Base-by-base conservation (phyloP, 2,797 vertebrate species). In the Gobionotothen gibberifrons region DNA sequence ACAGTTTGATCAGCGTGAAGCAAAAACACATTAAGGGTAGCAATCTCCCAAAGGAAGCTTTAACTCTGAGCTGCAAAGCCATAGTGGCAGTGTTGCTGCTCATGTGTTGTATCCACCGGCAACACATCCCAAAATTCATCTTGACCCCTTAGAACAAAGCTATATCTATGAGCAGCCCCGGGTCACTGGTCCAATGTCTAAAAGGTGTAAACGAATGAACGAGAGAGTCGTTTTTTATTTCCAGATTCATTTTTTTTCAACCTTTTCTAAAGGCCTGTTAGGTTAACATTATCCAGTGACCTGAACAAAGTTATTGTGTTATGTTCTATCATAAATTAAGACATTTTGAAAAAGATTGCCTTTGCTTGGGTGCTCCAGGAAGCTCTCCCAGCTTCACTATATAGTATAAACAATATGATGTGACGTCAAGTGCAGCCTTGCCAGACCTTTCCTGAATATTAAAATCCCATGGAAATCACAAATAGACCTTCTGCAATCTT, bases 1-100 rank as follows among this genome's bases (percentile, higher is more conserved):
- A 55, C 49, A 44, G 56, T 66, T 70, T 47, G 26, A 83, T 85
- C 26, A 57, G 43, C 16, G 43, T 63, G 62, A 53, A 21, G 46
- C 13, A 65, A 65, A 46, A 78, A 48, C 46, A 52, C 15, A 57
- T 19, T 21, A 32, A 22, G 36, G 76, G 46, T 1, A 72, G 43
- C 46, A 63, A 46, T 72, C 21, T 66, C 57, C 57, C 40, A 55
- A 48, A 62, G 19, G 68, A 69, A 57, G 11, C 56, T 54, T 69
- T 39, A 53, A 63, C 46, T 74, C 21, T 14, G 46, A 67, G 17
- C 44, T 60, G 7, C 61, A 55, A 73, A 61, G 26, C 58, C 57
- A 42, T 53, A 52, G 70, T 54, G 75, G 57, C 15, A 47, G 44
- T 47, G 17, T 48, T 54, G 10, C 21, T 54, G 58, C 21, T 42